Base-by-base conservation (phyloP, 2,797 vertebrate genomes). In the Hemibagrus guttatus region DNA sequence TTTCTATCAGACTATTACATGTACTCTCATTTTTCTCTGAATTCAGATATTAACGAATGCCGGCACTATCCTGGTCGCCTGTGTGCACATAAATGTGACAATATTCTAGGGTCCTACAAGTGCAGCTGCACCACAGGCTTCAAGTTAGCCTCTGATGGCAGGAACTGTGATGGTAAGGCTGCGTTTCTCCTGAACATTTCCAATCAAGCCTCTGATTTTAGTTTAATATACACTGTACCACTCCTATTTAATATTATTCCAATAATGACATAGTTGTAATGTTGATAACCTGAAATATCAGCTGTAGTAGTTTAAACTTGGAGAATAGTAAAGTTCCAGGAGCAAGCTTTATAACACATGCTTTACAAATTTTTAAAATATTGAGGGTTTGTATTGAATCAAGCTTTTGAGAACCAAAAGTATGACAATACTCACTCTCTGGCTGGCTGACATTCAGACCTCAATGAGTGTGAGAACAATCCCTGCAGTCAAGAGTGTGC, bases 401-500 rank as follows among this genome's bases (percentile, higher is more conserved):
- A 72, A 74, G 78, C 12, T 26, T 21, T 80, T 23, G 23, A 81
- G 35, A 61, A 63, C n/a, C 74, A 46, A 16, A 72, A 72, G 35
- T 13, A 72, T 61, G 61, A 52, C 8, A n/a, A 19, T 21, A 16
- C 6, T 71, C 14, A 28, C 31, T 59, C 28, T 63, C 64, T 84
- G 39, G n/a, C 16, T 52, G 61, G 12, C 71, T 74, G 26, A n/a
- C 21, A 21, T 52, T 39, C 68, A 99, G 98, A 99, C 89, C 64
- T 99, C 87, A 98, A 99, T 0, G 98, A 99, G 86, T 99, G 98
- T 83, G 96, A 94, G 81, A 96, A 89, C 91, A 97, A 89, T 87
- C 98, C 97, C 0, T 99, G 98, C 85, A 98, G 97, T 89, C 98
- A 99, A 89, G 98, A 99, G 90, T 99, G 98, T 6, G 97, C 98